Conservation (phyloP, 2,113 vertebrate species). For the Xiphophorus maculatus region DNA sequence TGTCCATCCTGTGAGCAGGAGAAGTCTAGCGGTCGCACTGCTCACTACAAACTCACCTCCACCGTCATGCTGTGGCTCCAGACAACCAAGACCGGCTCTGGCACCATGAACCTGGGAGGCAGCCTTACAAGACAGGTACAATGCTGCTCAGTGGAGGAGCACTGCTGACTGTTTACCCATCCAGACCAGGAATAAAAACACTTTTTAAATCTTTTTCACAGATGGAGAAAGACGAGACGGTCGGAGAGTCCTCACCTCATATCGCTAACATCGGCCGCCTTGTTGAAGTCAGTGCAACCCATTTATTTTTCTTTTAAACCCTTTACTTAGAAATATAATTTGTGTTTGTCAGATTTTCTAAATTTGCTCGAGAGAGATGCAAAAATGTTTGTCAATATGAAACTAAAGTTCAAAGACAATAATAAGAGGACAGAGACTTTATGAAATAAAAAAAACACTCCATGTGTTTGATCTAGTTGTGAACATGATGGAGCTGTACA, state of each 20-base stretch:
- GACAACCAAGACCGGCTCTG: constrained; percentile 95
- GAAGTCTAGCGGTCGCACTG: constrained; percentile 97
- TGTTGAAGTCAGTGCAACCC: constrained; percentile 88
- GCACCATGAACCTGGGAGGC: constrained; percentile 98
- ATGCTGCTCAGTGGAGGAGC: neutral
- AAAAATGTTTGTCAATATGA: no score
- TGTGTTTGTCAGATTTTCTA: no score
- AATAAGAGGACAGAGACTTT: no score
- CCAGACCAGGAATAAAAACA: neutral
- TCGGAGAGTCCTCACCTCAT: constrained; percentile 95
- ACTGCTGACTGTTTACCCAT: neutral
- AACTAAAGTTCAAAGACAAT: no score
- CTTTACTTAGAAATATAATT: neutral
- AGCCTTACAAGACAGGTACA: constrained; percentile 97
- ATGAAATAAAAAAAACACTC: no score
- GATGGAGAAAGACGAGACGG: constrained; percentile 98
- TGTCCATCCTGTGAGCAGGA: constrained; percentile 78
- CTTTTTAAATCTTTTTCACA: constrained; percentile 52
- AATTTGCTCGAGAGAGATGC: no score
- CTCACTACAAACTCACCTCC: constrained; percentile 99
- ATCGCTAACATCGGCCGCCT: constrained; percentile 98
- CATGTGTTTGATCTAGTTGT: no score
- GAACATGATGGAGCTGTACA: no score
- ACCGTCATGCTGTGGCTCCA: constrained; percentile 99
- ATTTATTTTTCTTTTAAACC: neutral